phyloP scores from a whole-genome alignment of 2,113 vertebrate species.

The Phalacrocorax brasilianus region DNA sequence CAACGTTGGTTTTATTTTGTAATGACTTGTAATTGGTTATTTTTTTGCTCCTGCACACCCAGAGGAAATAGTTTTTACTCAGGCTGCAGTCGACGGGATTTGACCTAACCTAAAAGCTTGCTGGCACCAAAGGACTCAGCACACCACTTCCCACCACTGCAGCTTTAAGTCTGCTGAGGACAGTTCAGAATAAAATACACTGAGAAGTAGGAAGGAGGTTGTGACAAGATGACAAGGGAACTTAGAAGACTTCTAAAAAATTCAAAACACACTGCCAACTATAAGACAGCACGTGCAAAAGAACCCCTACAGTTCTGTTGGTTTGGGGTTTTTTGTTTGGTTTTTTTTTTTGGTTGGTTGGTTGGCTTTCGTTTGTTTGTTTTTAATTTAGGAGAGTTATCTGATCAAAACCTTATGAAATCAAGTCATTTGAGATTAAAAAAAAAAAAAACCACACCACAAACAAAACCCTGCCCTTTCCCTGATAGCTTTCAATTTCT shows the following conservation, averaged over 20 bases:
- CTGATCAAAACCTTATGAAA: neutral
- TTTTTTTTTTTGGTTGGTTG: too few species aligned
- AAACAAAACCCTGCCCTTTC: neutral
- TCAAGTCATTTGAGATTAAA: neutral
- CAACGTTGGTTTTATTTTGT: neutral
- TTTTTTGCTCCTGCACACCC: neutral
- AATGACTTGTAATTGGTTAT: neutral
- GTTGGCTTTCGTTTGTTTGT: neutral
- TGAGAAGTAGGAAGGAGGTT: neutral
- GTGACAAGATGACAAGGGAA: neutral
- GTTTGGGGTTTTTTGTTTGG: too few species aligned
- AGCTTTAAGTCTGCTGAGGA: neutral
- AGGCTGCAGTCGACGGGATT: neutral
- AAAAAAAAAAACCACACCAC: rapidly evolving
- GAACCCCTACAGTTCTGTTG: neutral
- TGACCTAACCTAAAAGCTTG: neutral
- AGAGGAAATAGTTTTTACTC: neutral
- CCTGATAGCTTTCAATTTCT: neutral
- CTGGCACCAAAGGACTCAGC: neutral
- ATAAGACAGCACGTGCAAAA: neutral
- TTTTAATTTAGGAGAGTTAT: neutral
- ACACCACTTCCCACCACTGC: neutral
- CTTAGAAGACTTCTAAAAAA: neutral
- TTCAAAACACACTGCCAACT: neutral
- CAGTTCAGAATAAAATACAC: neutral